Evolutionary conservation across 2,113 vertebrate species (phyloP).

Genomic region (Isurus oxyrinchus): DNA sequence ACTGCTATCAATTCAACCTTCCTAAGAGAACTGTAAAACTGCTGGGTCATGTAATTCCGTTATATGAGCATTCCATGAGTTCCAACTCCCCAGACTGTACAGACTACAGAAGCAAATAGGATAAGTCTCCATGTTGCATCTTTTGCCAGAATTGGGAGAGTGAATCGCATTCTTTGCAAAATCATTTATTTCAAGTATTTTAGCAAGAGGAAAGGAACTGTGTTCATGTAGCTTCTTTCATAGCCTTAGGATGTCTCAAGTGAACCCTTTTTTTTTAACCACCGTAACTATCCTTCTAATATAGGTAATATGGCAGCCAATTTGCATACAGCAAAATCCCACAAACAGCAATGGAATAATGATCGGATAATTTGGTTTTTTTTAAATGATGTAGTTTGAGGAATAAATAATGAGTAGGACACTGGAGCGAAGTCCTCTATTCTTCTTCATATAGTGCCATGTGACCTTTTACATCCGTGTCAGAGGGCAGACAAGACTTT

Average conservation of each 20-base stretch:
- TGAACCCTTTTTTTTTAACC: neutral
- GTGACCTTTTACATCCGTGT: neutral
- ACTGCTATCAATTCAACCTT: neutral
- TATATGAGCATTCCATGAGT: neutral
- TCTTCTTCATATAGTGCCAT: neutral
- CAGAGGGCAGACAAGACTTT: neutral
- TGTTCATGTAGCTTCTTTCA: neutral
- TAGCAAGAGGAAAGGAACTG: no score
- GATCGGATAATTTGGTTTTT: neutral
- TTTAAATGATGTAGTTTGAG: neutral
- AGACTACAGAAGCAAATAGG: neutral
- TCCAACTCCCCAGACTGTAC: neutral
- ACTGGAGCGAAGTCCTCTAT: no score
- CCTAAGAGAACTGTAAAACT: neutral
- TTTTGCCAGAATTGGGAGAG: neutral
- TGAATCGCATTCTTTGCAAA: neutral
- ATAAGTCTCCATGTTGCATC: neutral
- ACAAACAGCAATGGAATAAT: neutral
- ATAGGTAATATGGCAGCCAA: neutral
- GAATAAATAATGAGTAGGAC: no score
- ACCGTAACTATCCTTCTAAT: neutral
- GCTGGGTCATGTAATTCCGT: neutral
- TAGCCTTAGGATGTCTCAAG: neutral
- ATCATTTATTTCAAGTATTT: neutral
- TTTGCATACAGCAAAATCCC: neutral